Percentiles rank a stretch among this genome's conserved stretches.
Evolutionary conservation across 2,797 vertebrate species (phyloP).

Genomic region (Pogonophryne albipinna): DNA sequence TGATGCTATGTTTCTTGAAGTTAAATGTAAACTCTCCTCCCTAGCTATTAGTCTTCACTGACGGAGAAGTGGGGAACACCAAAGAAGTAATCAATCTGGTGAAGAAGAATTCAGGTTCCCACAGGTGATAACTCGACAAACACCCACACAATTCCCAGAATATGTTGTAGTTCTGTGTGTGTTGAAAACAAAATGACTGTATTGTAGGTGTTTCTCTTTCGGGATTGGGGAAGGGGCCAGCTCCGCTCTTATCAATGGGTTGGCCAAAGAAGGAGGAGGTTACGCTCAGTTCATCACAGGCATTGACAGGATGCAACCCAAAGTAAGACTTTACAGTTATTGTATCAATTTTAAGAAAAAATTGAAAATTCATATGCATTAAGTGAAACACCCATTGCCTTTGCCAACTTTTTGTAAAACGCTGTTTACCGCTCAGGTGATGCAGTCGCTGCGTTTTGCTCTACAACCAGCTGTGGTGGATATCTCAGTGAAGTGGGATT

Average conservation of each 20-base stretch:
- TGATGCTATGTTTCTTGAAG: background rate
- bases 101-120: conserved; percentile 68
- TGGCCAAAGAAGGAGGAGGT: conserved; percentile 85
- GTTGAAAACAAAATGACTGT: background rate
- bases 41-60: conserved; percentile 87
- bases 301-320: conserved; percentile 87
- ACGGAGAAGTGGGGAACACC: conserved; percentile 83
- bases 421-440: conserved; percentile 71
- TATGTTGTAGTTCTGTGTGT: background rate
- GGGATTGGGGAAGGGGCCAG: conserved; percentile 91
- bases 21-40: conserved; percentile 14
- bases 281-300: conserved; percentile 88
- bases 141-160: background rate
- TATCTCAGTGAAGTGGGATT: conserved; percentile 74
- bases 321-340: conserved; percentile 73
- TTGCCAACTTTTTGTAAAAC: background rate
- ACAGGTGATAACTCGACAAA: conserved; percentile 75
- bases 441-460: conserved; percentile 85
- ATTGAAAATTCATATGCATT: background rate
- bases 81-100: conserved; percentile 78
- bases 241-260: conserved; percentile 87
- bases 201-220: conserved; percentile 89
- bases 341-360: too few species aligned
- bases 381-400: background rate
- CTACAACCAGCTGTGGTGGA: conserved; percentile 83